These are phyloP conservation scores for Apostichopus leukothele DNA, from an alignment of 53 echinoderm and acorn worm species.

Conservation along the genomic window DNA sequence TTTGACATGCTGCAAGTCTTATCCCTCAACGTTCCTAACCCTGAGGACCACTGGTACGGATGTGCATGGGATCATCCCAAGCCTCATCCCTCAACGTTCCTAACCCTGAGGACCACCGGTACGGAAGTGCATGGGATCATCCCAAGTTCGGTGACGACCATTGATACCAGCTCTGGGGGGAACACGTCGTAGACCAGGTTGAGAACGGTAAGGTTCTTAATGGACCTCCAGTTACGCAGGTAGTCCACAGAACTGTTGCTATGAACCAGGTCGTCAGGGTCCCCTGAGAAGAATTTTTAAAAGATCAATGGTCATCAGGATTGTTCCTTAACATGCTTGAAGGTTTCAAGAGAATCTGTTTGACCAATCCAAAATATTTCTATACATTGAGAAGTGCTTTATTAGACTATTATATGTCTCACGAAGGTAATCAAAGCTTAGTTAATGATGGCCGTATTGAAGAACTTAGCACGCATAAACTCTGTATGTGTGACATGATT, in stretches of 20 bases:
- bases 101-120: conserved; percentile 92
- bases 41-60: conserved; percentile 94
- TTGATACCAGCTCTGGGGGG: conserved; percentile 92
- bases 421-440: too few species aligned
- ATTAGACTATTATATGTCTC: too few species aligned
- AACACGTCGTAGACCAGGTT: conserved; percentile 98
- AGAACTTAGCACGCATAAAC: too few species aligned
- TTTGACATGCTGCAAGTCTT: not conserved
- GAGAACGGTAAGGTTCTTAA: conserved; percentile 78
- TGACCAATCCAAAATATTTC: too few species aligned
- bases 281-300: conserved; percentile 53
- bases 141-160: conserved; percentile 97
- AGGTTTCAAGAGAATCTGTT: too few species aligned
- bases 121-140: conserved; percentile 99
- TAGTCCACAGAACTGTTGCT: conserved; percentile 59
- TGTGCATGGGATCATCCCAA: conserved; percentile 90
- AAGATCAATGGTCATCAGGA: too few species aligned
- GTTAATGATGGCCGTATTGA: too few species aligned
- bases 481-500: too few species aligned
- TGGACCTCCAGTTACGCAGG: conserved; percentile 76
- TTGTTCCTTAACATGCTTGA: too few species aligned
- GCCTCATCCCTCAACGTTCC: conserved; percentile 75
- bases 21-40: conserved; percentile 48
- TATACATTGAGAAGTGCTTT: too few species aligned
- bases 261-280: conserved; percentile 84